Evolutionary conservation across 2,888 invertebrate genomes (phyloP).

Genomic region (Ypsolopha sequella): DNA sequence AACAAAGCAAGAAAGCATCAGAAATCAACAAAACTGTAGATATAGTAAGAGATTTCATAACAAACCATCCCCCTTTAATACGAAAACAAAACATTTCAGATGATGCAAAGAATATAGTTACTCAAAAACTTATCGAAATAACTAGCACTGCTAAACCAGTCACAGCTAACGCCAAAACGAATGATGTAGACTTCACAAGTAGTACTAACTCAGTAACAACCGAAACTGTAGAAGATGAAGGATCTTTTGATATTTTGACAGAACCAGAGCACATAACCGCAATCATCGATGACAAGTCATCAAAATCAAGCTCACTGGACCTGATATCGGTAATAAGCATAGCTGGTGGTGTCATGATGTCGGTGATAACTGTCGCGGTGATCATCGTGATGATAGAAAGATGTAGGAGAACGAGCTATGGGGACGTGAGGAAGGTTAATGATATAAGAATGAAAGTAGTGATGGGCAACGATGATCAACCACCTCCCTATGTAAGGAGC

Average conservation of each 20-base stretch:
- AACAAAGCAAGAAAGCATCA: constrained; percentile 15
- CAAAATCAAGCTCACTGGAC: constrained; percentile 47
- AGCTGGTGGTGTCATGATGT: constrained; percentile 64
- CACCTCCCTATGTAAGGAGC: constrained; percentile 66
- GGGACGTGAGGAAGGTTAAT: constrained; percentile 52
- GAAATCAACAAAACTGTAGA: constrained; percentile 12
- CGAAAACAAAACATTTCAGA: constrained; percentile 12
- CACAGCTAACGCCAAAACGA: constrained; percentile 4
- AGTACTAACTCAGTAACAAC: constrained; percentile 36
- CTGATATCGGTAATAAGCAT: constrained; percentile 63
- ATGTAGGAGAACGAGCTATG: constrained; percentile 49
- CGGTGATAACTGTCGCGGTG: constrained; percentile 60
- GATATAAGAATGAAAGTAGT: constrained; percentile 60
- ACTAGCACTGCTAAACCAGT: background rate
- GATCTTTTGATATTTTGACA: constrained; percentile 68
- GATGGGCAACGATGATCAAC: constrained; percentile 50
- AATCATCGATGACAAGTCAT: constrained; percentile 56
- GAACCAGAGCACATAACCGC: constrained; percentile 68
- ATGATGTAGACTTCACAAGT: constrained; percentile 3
- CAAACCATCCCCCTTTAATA: constrained; percentile 6
- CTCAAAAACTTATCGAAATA: background rate
- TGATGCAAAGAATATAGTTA: constrained; percentile 1
- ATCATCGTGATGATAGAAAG: constrained; percentile 61
- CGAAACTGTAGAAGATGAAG: constrained; percentile 36
- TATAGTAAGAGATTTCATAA: constrained; percentile 10